phyloP scores from a whole-genome alignment of 2,797 vertebrate genomes.

The Anomalospiza imberbis region DNA sequence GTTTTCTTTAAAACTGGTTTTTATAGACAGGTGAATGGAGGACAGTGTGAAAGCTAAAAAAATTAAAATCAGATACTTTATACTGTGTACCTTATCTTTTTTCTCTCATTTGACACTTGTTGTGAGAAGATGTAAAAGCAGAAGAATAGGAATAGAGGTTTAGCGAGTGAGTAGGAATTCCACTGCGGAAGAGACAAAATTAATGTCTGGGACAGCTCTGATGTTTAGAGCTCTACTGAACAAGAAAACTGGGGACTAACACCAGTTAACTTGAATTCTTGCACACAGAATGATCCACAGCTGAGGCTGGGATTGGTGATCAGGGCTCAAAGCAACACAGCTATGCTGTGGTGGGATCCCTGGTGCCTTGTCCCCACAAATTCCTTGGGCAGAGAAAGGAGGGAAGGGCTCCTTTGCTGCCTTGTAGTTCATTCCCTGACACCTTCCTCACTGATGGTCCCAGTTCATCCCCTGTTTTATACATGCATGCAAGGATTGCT shows the following conservation, averaged over 20 bases:
- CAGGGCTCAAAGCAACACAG: background rate
- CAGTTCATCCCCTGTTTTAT: background rate
- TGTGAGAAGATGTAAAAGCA: background rate
- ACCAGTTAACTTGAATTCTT: background rate
- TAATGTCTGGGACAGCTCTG: background rate
- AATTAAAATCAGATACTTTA: background rate
- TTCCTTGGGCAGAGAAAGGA: background rate
- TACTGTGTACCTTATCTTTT: background rate
- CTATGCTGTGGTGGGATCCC: background rate
- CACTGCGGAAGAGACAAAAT: background rate
- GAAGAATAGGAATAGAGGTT: background rate
- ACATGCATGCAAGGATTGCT: background rate
- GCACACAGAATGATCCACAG: background rate
- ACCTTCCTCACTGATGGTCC: background rate
- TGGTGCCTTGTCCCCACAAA: background rate
- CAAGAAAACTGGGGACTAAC: background rate
- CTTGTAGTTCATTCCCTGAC: background rate
- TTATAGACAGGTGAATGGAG: background rate
- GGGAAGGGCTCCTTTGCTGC: background rate
- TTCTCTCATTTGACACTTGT: background rate
- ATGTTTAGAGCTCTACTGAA: background rate
- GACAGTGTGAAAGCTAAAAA: background rate
- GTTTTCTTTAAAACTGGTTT: background rate
- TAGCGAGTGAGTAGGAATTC: background rate
- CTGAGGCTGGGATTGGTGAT: background rate